Evolutionary conservation across 2,113 vertebrate genomes (phyloP), one percentile per base, ranked within the genome.

Genomic region (Ptilonorhynchus violaceus): DNA sequence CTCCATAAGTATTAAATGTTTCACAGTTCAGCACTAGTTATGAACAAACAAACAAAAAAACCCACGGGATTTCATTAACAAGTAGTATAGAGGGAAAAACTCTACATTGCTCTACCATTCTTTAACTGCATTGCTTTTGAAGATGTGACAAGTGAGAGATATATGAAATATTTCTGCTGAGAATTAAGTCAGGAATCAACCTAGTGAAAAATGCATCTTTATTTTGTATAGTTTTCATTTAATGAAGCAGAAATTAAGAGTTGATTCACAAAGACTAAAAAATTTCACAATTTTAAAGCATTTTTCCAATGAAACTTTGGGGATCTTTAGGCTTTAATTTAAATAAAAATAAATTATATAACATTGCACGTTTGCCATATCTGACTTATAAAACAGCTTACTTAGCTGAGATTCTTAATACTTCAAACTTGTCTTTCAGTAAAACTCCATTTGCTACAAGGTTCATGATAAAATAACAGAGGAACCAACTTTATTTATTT

Each of bases 191-290:
- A 87, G 73, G 72, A 95, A 91, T 78, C 85, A 93, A 87, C 37
- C 46, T 68, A 66, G 67, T 74, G 39, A 52, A 93, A 93, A 93
- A 77, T 39, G 27, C 47, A 20, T 39, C 49, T 96, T 97, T 85
- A 72, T 62, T 97, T 95, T 85, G 9, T 88, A 83, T 62, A 63
- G 12, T 37, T 91, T 92, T 67, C 35, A 73, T 66, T 91, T 85
- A 88, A 64, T 82, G 68, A 92, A 95, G 77, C 72, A 94, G 79
- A 89, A 94, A 95, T 90, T 95, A 94, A 94, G 10, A 95, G 56
- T 35, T 95, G 80, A 85, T 89, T 42, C 50, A 79, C 18, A 75
- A 41, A 96, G 25, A 28, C 20, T 80, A 63, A 92, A 95, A 92
- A 92, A 90, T 58, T 62, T 39, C 82, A 97, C 68, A 73, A 87